Percentiles rank a stretch among this genome's conserved stretches.
Conservation (phyloP, 1,140 invertebrate species). For the Aphelinus atriplicis region DNA sequence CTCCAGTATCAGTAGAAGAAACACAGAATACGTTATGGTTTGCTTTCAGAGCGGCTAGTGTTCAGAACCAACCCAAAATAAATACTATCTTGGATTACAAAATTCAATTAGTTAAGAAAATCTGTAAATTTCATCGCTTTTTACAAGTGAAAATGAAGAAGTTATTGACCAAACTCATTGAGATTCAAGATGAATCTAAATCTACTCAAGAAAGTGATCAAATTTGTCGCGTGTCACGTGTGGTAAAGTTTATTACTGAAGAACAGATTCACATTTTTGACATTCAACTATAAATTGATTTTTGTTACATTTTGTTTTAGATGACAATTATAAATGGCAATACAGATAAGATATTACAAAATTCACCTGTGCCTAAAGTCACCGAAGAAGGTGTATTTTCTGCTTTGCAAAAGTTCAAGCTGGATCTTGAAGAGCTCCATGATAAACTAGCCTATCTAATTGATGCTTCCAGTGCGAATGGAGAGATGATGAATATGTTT, state of each 20-base stretch:
- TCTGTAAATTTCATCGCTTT: constrained; percentile 15
- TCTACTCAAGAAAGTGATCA: too few relatives aligned
- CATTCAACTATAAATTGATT: not conserved
- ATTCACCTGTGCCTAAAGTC: not conserved
- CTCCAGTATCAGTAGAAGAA: constrained; percentile 74
- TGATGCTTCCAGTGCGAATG: constrained; percentile 7
- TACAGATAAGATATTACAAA: not conserved
- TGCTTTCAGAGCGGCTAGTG: constrained; percentile 69
- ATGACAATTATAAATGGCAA: constrained; percentile 24
- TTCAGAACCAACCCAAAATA: constrained; percentile 72
- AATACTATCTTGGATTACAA: constrained; percentile 66
- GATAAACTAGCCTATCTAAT: constrained; percentile 6
- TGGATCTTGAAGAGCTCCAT: constrained; percentile 18
- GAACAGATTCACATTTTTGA: too few relatives aligned
- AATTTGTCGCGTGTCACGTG: not conserved
- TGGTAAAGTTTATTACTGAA: not conserved
- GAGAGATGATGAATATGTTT: constrained; percentile 9
- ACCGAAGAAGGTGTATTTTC: constrained; percentile 17
- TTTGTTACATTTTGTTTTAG: not conserved
- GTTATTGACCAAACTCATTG: not conserved
- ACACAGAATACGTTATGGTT: constrained; percentile 75
- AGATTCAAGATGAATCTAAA: too few relatives aligned
- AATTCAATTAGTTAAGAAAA: constrained; percentile 9
- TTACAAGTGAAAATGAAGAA: constrained; percentile 14
- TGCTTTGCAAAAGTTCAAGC: constrained; percentile 10